Percentiles rank a stretch among this genome's conserved stretches.
Evolutionary conservation across 1,140 invertebrate species (phyloP).

Genomic region (Argopecten irradians): DNA sequence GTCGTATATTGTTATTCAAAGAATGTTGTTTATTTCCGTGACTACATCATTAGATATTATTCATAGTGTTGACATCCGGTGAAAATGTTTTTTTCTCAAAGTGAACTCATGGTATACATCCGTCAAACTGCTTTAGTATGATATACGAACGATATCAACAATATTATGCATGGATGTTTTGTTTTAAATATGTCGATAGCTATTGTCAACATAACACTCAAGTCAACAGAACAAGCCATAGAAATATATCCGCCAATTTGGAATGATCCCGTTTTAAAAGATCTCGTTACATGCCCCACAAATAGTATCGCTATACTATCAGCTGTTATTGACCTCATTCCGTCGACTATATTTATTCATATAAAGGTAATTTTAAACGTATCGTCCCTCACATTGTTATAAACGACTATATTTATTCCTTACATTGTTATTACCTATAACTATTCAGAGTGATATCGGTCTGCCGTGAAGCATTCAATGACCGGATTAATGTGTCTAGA

Average conservation of each 20-base stretch:
- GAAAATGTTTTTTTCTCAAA: no score
- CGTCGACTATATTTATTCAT: background rate
- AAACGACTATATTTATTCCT: no score
- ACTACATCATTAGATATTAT: no score
- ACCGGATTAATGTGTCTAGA: background rate
- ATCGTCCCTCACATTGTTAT: background rate
- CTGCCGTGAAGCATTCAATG: background rate
- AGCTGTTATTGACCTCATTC: background rate
- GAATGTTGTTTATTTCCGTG: no score
- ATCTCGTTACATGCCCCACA: slow-evolving; percentile 7
- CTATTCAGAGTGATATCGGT: background rate
- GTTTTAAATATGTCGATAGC: background rate
- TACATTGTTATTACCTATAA: background rate
- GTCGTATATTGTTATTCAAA: no score
- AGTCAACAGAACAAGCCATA: background rate
- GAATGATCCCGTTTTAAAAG: background rate
- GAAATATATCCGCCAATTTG: background rate
- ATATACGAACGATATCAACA: background rate
- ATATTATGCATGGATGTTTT: background rate
- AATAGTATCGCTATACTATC: background rate
- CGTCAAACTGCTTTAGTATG: no score
- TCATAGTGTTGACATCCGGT: no score
- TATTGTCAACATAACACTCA: background rate
- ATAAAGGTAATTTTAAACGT: slow-evolving; percentile 2
- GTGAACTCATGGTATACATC: no score